Evolutionary conservation across 2,888 invertebrate genomes (phyloP).

Genomic region (Andrena chrysosceles): DNA sequence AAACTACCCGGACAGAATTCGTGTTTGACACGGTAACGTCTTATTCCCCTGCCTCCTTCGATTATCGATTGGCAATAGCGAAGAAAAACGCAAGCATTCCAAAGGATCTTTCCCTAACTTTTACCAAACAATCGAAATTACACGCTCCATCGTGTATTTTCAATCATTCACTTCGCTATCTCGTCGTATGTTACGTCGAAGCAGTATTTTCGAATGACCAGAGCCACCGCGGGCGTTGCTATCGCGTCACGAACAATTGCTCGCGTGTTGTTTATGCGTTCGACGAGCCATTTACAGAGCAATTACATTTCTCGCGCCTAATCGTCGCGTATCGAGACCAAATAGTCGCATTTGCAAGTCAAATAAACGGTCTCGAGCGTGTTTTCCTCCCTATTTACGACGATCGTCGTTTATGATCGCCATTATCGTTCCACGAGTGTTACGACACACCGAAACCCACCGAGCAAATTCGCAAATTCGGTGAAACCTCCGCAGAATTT

Average conservation of each 20-base stretch:
- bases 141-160: neutral
- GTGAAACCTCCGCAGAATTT: neutral
- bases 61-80: slow-evolving; percentile 46
- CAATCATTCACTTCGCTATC: no score
- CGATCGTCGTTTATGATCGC: slow-evolving; percentile 51
- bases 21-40: slow-evolving; percentile 67
- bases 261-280: slow-evolving; percentile 47
- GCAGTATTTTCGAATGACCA: neutral
- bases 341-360: slow-evolving; percentile 65
- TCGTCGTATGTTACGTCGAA: no score
- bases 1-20: slow-evolving; percentile 61
- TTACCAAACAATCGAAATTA: no score
- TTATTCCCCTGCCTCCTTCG: slow-evolving; percentile 56
- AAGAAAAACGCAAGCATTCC: neutral
- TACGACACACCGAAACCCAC: slow-evolving; percentile 11
- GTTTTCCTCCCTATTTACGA: slow-evolving; percentile 56
- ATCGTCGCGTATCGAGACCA: slow-evolving; percentile 55
- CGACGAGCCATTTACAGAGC: slow-evolving; percentile 40
- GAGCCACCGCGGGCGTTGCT: neutral
- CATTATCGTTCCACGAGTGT: slow-evolving; percentile 40
- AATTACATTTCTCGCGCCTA: slow-evolving; percentile 59
- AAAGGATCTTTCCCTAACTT: neutral
- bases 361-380: slow-evolving; percentile 56
- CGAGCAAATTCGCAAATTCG: slow-evolving; percentile 7
- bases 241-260: slow-evolving; percentile 52